Conservation (phyloP, 2,113 vertebrate species). For the Progne subis region DNA sequence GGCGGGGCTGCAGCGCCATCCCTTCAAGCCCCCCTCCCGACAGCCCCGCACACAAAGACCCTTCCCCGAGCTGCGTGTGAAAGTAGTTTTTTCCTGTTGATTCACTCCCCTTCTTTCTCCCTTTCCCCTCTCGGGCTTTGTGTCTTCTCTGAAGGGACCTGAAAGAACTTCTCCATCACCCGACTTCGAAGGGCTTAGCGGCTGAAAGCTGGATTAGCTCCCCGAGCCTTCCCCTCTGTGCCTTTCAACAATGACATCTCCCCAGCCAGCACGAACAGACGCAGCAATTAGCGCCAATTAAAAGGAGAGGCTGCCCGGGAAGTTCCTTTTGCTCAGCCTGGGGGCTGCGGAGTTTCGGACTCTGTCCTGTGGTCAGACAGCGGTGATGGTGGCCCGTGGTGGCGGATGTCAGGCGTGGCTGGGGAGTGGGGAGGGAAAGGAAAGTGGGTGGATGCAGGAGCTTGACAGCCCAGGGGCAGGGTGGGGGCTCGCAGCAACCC, state of each 20-base stretch:
- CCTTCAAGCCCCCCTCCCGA: not conserved
- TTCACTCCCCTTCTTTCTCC: conserved; percentile 38
- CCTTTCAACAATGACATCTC: conserved; percentile 72
- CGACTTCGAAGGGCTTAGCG: conserved; percentile 47
- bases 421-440: not conserved
- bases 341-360: not conserved
- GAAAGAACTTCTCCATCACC: conserved; percentile 59
- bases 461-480: not conserved
- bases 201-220: conserved; percentile 70
- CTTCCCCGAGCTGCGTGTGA: conserved; percentile 60
- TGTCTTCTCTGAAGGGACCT: conserved; percentile 59
- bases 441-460: not conserved
- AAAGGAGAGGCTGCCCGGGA: conserved; percentile 67
- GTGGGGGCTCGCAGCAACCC: not conserved
- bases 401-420: not conserved
- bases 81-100: conserved; percentile 55
- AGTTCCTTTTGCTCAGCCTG: conserved; percentile 38
- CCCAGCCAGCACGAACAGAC: conserved; percentile 69
- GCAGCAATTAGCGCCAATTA: conserved; percentile 77
- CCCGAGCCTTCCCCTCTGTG: conserved; percentile 53
- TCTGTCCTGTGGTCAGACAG: not conserved
- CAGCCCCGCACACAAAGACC: conserved; percentile 32
- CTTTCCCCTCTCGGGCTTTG: conserved; percentile 54
- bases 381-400: not conserved
- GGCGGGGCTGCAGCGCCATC: not conserved